Evolutionary conservation across 2,888 invertebrate species (phyloP).

Genomic region (Priocnemis perturbator): DNA sequence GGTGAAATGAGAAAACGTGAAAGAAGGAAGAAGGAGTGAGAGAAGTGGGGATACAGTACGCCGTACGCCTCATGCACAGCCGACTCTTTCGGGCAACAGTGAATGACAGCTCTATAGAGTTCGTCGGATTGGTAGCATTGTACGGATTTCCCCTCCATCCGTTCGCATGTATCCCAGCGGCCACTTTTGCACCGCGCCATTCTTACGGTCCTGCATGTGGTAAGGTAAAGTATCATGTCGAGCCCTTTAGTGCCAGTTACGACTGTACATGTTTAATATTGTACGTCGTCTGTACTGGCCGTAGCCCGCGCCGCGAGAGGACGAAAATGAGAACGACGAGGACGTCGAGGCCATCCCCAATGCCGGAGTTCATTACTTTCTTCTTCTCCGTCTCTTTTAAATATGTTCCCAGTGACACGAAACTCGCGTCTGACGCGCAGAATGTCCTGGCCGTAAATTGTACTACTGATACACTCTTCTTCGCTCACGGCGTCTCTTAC

Average conservation of each 20-base stretch:
- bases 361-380: no score
- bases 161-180: slow-evolving; percentile 19
- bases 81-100: slow-evolving; percentile 57
- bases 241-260: slow-evolving; percentile 37
- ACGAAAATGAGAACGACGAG: slow-evolving; percentile 6
- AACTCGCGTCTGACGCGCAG: no score
- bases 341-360: slow-evolving; percentile 3
- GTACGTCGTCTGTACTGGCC: slow-evolving; percentile 44
- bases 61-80: slow-evolving; percentile 52
- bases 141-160: slow-evolving; percentile 54
- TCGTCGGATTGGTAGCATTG: slow-evolving; percentile 71
- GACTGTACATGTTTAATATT: slow-evolving; percentile 52
- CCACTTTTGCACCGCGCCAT: slow-evolving; percentile 46
- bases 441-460: no score
- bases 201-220: slow-evolving; percentile 53
- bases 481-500: no score
- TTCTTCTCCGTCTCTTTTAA: no score
- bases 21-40: slow-evolving; percentile 27
- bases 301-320: slow-evolving; percentile 40
- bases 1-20: slow-evolving; percentile 15
- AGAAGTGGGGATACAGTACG: slow-evolving; percentile 28
- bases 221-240: slow-evolving; percentile 49
- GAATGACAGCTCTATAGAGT: slow-evolving; percentile 73
- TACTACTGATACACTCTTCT: no score
- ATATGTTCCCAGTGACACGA: no score